Conservation (phyloP, 30 jellyfish, hydroid and myxozoan genomes). For the Rhopilema esculentum region DNA sequence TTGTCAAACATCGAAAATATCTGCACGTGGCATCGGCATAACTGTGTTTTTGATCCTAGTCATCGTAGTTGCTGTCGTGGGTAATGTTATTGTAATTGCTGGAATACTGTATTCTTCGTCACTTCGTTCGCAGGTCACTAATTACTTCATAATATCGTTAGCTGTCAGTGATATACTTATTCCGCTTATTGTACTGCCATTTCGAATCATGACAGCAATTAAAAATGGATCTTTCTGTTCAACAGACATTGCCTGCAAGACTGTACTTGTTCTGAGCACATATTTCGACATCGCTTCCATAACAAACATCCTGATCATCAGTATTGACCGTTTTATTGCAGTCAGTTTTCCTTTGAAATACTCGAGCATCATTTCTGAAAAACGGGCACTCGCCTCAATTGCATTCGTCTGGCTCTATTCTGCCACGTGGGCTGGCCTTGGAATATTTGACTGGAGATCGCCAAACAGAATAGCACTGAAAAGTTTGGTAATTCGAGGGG, state of each 20-base stretch:
- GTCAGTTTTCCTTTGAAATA: slow-evolving; percentile 61
- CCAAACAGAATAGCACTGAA: slow-evolving; percentile 33
- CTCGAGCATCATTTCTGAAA: slow-evolving; percentile 53
- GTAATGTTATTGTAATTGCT: slow-evolving; percentile 75
- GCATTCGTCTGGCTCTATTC: slow-evolving; percentile 63
- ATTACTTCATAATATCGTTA: slow-evolving; percentile 65
- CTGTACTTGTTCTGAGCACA: slow-evolving; percentile 26
- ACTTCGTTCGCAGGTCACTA: slow-evolving; percentile 56
- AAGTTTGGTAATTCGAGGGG: background rate
- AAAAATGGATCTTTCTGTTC: slow-evolving; percentile 62
- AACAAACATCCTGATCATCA: slow-evolving; percentile 68
- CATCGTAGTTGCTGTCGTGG: slow-evolving; percentile 63
- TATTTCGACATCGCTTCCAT: slow-evolving; percentile 64
- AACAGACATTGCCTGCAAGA: slow-evolving; percentile 55
- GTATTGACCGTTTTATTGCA: slow-evolving; percentile 83
- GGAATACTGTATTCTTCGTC: slow-evolving; percentile 49
- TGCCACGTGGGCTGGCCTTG: slow-evolving; percentile 71
- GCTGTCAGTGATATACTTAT: slow-evolving; percentile 78
- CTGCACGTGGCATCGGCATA: slow-evolving; percentile 44
- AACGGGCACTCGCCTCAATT: slow-evolving; percentile 23
- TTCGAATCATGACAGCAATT: slow-evolving; percentile 38
- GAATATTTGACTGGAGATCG: slow-evolving; percentile 69
- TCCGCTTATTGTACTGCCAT: slow-evolving; percentile 53
- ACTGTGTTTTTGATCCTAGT: slow-evolving; percentile 27
- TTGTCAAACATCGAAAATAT: background rate